Evolutionary conservation across 1,140 invertebrate genomes (phyloP), one percentile per base, ranked within the genome.

Genomic region (Drosophila sturtevanti): DNA sequence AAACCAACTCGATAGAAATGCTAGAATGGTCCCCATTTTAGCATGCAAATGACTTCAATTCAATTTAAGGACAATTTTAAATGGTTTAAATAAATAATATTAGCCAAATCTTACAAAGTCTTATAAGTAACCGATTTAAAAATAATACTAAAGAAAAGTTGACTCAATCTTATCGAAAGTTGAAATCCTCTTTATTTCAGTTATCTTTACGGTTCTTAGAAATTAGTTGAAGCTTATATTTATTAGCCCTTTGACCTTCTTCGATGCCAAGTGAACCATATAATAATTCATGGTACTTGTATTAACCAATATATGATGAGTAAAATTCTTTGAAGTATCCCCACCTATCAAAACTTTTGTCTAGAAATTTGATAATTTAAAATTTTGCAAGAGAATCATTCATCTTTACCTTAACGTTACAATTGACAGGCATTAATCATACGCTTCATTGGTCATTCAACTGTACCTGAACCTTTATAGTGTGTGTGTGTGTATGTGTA

Each of bases 361-460:
- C 4, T 18, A 11, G 16, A 35, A 35, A 58, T 21, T 35, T 58
- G 27, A 51, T 11, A 68, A 68, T 21, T 64, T 68, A 10, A 54
- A 60, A 31, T 68, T 64, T 64, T 64, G 18, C 35, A 35, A 10
- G 4, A 21, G 16, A 48, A 21, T 48, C 41, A 48, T 48, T 48
- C 16, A 48, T 48, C 41, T 48, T 48, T 48, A 18, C 16, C 41
- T 48, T 48, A 10, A 21, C 41, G 34, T 7, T 35, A 24, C 52
- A 38, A 3, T 14, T 22, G 62, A 31, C 58, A 62, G 52, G 63
- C 70, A 85, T 85, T 80, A 80, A 85, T 85, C 77, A 80, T 85
- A 85, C 81, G 81, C 81, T 77, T 58, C 81, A 77, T 85, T 85
- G 81, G 72, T 60, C 81, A 77, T 21, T 21, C 10, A 48, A 48